Evolutionary conservation across 2,888 invertebrate genomes (phyloP), one percentile per base, ranked within the genome.

Genomic region (Eupithecia insigniata): DNA sequence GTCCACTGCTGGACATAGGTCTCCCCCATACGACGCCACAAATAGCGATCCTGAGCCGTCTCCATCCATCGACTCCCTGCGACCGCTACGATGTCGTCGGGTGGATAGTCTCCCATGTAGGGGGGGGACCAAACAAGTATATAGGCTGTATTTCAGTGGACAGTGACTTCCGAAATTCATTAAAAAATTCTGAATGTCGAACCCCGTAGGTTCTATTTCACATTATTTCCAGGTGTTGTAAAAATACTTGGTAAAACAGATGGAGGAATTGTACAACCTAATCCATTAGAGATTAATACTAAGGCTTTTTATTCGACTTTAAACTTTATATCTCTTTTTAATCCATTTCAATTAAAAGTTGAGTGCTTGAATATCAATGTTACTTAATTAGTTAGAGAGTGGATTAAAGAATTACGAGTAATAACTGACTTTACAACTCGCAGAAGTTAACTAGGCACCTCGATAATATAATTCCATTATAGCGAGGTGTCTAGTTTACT

Each of bases 271-370:
- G 46, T 76, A 81, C 83, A 82, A 82, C 76, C 81, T 73, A 75
- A 82, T 83, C 84, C 84, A 86, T 86, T 84, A 86, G 79, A 81
- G 81, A 84, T 84, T 85, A 86, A 84, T 85, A 81, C 80, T 78
- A 81, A 84, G 83, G 82, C 74, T 83, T 83, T 22, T 84, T 79
- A 81, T 81, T 75, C 74, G 67, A 77, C 79, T 83, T 82, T 78
- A 78, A 77, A 81, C 78, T 81, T 80, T 82, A 78, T 74, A 77
- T 77, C 79, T 76, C 71, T 77, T 69, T 67, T 71, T 76, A 76
- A 72, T 76, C 76, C 73, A 72, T 77, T 78, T 79, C 76, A 79
- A 77, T 79, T 77, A 80, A 73, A 80, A 78, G 73, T 78, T 79
- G 65, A 73, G 71, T 69, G 67, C 78, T 78, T 78, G 71, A 74